Evolutionary conservation across 1,140 invertebrate species (phyloP), one percentile per base, ranked within the genome.

Genomic region (Brachionus asplanchnoidis): DNA sequence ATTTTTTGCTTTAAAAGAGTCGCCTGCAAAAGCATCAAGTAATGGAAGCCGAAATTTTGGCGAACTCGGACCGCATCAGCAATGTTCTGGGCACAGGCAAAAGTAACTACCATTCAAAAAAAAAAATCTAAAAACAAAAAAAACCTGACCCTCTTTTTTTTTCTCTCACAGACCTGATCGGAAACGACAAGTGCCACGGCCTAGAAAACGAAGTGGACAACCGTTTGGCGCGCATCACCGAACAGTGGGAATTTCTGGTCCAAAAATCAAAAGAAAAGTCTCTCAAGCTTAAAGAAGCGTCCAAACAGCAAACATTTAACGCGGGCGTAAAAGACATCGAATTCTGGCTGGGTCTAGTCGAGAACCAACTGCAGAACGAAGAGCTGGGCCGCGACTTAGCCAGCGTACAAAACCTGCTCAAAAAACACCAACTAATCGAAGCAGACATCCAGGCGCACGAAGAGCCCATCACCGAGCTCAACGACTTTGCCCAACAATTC

Each of bases 11-110:
- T 73, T 32, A 85, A 84, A 86, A 90, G 88, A 90, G 90, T 0
- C 99, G 98, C 89, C 96, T 99, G 89, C 97, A 99, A 90, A 99
- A 99, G 90, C 97, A 99, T 90, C 97, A 99, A 90, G 97, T 97
- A 0, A 99, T 99, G 90, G 97, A 99, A 89, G 97, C 97, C 9
- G 98, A 99, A 90, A 91, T 99, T 86, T 96, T 96, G 14, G 97
- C 98, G 11, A 99, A 99, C 91, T 95, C 97, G 26, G 98, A 99
- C 87, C 92, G 98, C 86, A 98, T 99, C 86, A 95, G 97, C 89
- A 94, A 94, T 56, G 95, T 99, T 28, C 91, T 99, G 42, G 94
- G 94, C 3, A 98, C 97, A 93, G 98, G 98, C 84, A 94, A 97
- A 84, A 98, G 89, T 88, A 86, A 36, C 2, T 1, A 28, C 26